Base-by-base conservation (phyloP, 2,113 vertebrate genomes). In the Oryzias curvinotus region DNA sequence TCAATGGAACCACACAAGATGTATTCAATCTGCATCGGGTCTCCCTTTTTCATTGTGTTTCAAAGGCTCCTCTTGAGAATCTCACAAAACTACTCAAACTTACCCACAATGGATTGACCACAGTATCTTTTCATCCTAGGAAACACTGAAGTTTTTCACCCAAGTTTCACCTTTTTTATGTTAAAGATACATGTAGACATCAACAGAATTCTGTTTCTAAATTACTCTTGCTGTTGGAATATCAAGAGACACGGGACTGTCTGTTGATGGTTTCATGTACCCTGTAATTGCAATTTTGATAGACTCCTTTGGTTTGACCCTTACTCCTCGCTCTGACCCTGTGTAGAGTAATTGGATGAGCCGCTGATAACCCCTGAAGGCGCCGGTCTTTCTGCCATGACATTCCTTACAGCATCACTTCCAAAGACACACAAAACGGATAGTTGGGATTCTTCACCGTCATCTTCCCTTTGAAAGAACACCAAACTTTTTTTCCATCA, bases 311-410 rank as follows among this genome's bases (percentile, higher is more conserved):
- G 78, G 78, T 88, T 84, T 86, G 55, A 69, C 57, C 69, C 43
- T 21, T 59, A 73, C 73, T 65, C 68, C 71, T 82, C 73, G 79
- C 62, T 62, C 81, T 74, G 69, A 71, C 76, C 74, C 52, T 61
- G 53, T 77, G 58, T 57, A 62, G 68, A 43, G 69, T 91, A 91
- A 91, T 90, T 90, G 90, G 82, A 79, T 87, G 68, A 68, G 80
- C 61, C 65, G 18, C 58, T 78, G 84, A 86, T 85, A 84, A 83
- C 73, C 74, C 59, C 62, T 59, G 65, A 72, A 73, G 81, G 72
- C 80, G 71, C 70, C 57, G 75, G 73, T 85, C 88, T 80, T 86
- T 89, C 80, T 73, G 59, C 69, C 67, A 65, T 82, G 87, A 83
- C 84, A 84, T 80, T 57, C 69, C 69, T 80, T 73, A 51, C 75